These are phyloP conservation scores for Wasmannia auropunctata DNA, from an alignment of 1,140 invertebrate genomes.

Conservation along the genomic window DNA sequence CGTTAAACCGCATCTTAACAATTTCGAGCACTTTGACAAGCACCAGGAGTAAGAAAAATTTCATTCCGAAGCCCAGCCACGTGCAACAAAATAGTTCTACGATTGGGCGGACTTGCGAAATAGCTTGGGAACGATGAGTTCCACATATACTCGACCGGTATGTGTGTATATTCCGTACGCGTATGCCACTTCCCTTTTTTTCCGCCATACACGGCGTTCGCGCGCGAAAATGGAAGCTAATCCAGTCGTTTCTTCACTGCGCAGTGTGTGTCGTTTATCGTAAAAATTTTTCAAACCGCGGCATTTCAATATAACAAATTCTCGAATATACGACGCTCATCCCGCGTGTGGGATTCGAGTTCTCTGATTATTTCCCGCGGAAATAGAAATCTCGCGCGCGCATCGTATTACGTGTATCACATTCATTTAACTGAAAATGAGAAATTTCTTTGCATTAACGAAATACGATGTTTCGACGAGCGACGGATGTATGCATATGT, in stretches of 20 bases:
- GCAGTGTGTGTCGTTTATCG: constrained; percentile 18
- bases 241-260: constrained; percentile 21
- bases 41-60: constrained; percentile 46
- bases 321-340: neutral
- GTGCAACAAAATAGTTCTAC: constrained; percentile 59
- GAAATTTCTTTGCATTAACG: constrained; percentile 17
- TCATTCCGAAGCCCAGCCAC: constrained; percentile 45
- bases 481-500: too few species aligned
- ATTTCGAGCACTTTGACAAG: constrained; percentile 44
- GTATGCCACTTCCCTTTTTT: constrained; percentile 43
- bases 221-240: constrained; percentile 41
- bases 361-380: constrained; percentile 3
- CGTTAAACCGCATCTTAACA: constrained; percentile 48
- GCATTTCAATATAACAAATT: constrained; percentile 13
- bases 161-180: constrained; percentile 49
- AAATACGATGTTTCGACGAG: neutral
- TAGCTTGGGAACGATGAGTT: constrained; percentile 55
- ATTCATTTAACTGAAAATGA: constrained; percentile 39
- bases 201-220: neutral
- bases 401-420: neutral
- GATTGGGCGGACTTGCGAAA: constrained; percentile 55
- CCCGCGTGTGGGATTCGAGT: neutral
- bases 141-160: constrained; percentile 34
- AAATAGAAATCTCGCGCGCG: neutral
- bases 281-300: constrained; percentile 29